Evolutionary conservation across 2,113 vertebrate genomes (phyloP), one percentile per base, ranked within the genome.

Genomic region (Oreotrochilus melanogaster): DNA sequence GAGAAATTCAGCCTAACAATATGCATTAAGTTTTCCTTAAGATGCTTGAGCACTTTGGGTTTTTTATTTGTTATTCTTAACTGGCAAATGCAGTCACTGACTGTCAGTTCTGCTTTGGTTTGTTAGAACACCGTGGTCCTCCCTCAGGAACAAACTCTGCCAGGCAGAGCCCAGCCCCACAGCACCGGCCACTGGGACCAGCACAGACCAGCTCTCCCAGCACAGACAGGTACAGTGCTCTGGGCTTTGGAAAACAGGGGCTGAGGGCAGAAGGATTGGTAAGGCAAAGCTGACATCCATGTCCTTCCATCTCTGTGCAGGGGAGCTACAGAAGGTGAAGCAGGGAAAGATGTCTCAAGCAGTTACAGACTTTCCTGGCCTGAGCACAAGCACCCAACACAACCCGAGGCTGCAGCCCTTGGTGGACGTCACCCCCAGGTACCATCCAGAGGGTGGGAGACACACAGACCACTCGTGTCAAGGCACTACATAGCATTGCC

Each of bases 61-160:
- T 3, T 89, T 86, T 78, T 19, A 12, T 45, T 65, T 5, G 21
- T 72, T 35, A 15, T 43, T 67, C 9, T 28, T 30, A 15, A 25
- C 56, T 33, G 43, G 15, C 69, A 50, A 50, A 21, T 23, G 11
- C 42, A 67, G 72, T 66, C 43, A 70, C 48, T 93, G 71, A 93
- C 74, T 33, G 9, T 51, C 2, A 7, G 4, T 64, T 69, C 25
- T 87, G 37, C 95, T 88, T 96, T 88, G 66, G 39, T 96, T 66
- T 95, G 67, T 75, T 85, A 98, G 99, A 99, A 76, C 99, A 99
- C 85, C 98, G 97, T 10, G 98, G 99, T 51, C 99, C 99, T 80
- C 98, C 99, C 0, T 99, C 99, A 11, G 99, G 98, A 96, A 98
- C 98, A 35, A 99, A 99, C 95, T 99, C 99, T 0, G 99, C 99